Percentiles rank a stretch among this genome's conserved stretches.
phyloP scores from a whole-genome alignment of 2,797 vertebrate species.

The Leptatherina wallacei region DNA sequence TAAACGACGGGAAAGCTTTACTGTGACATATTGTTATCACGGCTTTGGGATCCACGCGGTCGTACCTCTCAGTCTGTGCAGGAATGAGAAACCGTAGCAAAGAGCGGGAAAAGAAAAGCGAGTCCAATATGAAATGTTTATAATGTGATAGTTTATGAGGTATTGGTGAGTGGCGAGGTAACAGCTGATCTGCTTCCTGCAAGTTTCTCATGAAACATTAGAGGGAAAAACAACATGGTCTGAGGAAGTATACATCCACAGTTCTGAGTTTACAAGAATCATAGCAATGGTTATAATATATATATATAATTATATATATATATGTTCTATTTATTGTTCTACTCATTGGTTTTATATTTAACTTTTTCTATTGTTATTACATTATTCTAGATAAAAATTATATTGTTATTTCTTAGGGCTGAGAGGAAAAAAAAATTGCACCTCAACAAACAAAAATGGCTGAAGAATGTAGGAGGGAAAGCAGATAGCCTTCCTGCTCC shows the following conservation, averaged over 20 bases:
- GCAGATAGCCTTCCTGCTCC: conserved; percentile 85
- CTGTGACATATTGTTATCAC: conserved; percentile 63
- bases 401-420: conserved; percentile 79
- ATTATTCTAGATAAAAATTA: conserved; percentile 67
- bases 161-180: conserved; percentile 38
- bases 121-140: conserved; percentile 63
- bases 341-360: conserved; percentile 80
- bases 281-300: conserved; percentile 69
- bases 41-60: conserved; percentile 53
- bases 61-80: conserved; percentile 57
- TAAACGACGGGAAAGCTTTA: conserved; percentile 68
- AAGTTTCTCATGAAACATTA: conserved; percentile 50
- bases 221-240: conserved; percentile 36
- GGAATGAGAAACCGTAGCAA: conserved; percentile 48
- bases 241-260: conserved; percentile 60
- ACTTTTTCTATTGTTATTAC: conserved; percentile 79
- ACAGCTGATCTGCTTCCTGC: conserved; percentile 55
- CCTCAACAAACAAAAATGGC: conserved; percentile 88
- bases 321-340: conserved; percentile 84
- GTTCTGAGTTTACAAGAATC: conserved; percentile 72
- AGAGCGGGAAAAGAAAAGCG: conserved; percentile 15
- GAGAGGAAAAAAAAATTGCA: conserved; percentile 74
- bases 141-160: conserved; percentile 55
- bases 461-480: conserved; percentile 94
- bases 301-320: conserved; percentile 34